Evolutionary conservation across 2,888 invertebrate genomes (phyloP), one percentile per base, ranked within the genome.

Genomic region (Aphidoletes aphidimyza): DNA sequence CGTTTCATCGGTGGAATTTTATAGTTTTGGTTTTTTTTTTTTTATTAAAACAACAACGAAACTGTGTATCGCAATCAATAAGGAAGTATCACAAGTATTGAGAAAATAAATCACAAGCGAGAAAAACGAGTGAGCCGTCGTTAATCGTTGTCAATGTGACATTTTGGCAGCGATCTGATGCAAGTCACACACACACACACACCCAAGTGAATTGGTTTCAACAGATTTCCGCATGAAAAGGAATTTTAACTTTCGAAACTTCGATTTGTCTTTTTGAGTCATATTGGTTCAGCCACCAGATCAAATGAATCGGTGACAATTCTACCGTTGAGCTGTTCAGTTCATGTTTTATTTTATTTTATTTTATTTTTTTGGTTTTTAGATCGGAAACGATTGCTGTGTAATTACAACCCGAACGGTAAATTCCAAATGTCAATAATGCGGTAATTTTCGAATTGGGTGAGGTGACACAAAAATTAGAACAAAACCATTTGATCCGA

Each of bases 141-240:
- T 69, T 69, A 69, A 69, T 69, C 69, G 69, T 69, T 14, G 8
- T 69, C 30, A 69, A 69, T 69, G 69, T 34, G 69, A 30, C 69
- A 69, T 69, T 69, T 69, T 69, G 69, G 30, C 34, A 30, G 26
- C 69, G 30, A 69, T 34, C 69, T 69, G 69, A 69, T 54, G 54
- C 54, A 54, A 54, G n/a, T n/a, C 54, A 54, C 3, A 47, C 17
- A 47, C 54, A 54, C 54, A 26, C 5, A 54, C 42, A 42, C 42
- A 42, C 42, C 6, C 42, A 42, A 42, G 14, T 14, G 14, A 42
- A 9, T 14, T 42, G 8, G 42, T 22, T 54, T 54, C 54, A 54
- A 54, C n/a, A 54, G 54, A 69, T 69, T 69, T 69, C 69, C 69
- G 69, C 69, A 69, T 69, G 30, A 69, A 69, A 30, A 19, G 69